These are phyloP conservation scores for Galeopsomyia nigrocyanea DNA, from an alignment of 2,888 invertebrate species.

Conservation along the genomic window DNA sequence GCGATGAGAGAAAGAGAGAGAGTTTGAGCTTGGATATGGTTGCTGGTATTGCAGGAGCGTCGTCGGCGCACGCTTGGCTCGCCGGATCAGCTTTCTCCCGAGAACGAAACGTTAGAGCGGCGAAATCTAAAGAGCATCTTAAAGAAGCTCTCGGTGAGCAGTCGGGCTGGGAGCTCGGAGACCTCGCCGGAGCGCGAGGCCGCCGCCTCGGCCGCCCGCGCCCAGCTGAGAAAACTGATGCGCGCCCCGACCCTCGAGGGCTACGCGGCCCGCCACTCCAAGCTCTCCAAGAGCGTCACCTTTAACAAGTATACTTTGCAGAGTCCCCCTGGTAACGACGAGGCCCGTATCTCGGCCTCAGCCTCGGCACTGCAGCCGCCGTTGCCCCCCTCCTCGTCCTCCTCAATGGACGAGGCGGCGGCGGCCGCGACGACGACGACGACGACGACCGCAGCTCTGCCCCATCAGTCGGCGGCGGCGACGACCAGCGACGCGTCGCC, in stretches of 20 bases:
- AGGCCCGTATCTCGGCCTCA: slow-evolving; percentile 47
- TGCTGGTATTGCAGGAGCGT: slow-evolving; percentile 41
- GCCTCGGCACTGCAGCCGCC: neutral
- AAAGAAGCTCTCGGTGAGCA: slow-evolving; percentile 85
- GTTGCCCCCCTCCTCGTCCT: neutral
- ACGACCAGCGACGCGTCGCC: neutral
- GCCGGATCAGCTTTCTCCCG: slow-evolving; percentile 70
- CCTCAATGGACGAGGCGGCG: neutral
- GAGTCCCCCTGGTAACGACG: slow-evolving; percentile 76
- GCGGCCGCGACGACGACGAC: neutral
- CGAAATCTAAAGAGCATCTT: slow-evolving; percentile 87
- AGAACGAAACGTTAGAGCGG: slow-evolving; percentile 87
- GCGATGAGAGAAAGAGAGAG: too few relatives aligned
- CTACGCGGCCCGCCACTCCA: slow-evolving; percentile 89
- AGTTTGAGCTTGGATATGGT: too few relatives aligned
- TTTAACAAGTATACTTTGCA: slow-evolving; percentile 88
- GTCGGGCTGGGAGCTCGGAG: slow-evolving; percentile 68
- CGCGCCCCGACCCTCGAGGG: slow-evolving; percentile 89
- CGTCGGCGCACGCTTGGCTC: slow-evolving; percentile 45
- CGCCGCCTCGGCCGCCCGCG: slow-evolving; percentile 63
- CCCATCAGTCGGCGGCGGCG: neutral
- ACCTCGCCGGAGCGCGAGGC: slow-evolving; percentile 60
- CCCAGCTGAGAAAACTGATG: slow-evolving; percentile 79
- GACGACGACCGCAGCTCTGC: neutral
- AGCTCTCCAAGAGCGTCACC: slow-evolving; percentile 90